A percentile compares a stretch with the other conserved stretches of the same genome.
phyloP scores from a whole-genome alignment of 2,113 vertebrate species.

The Lontra canadensis region DNA sequence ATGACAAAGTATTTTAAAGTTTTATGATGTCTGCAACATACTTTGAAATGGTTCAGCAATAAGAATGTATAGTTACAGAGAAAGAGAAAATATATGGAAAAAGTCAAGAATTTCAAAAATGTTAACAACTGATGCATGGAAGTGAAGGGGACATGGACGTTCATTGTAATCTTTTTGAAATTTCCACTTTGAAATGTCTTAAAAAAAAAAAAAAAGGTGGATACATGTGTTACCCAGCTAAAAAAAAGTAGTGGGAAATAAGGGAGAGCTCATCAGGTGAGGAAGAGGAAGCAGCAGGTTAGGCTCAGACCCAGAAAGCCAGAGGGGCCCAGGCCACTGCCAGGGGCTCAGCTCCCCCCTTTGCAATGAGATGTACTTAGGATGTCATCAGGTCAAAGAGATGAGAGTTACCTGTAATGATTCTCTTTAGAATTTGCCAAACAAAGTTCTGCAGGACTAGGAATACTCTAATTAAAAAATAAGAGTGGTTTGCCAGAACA shows the following conservation, averaged over 20 bases:
- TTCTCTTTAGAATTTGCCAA: slow-evolving; percentile 62
- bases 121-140: neutral
- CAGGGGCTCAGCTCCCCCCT: neutral
- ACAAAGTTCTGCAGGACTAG: slow-evolving; percentile 33
- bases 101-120: neutral
- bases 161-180: neutral
- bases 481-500: neutral
- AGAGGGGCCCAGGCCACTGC: neutral
- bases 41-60: slow-evolving; percentile 2
- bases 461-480: slow-evolving; percentile 43
- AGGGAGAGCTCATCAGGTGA: neutral
- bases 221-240: neutral
- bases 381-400: neutral
- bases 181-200: neutral
- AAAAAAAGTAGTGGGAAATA: neutral
- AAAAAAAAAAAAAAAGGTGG: neutral
- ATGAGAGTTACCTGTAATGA: neutral
- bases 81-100: neutral
- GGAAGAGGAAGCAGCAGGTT: neutral
- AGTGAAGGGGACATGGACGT: neutral
- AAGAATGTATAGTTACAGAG: neutral
- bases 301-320: neutral
- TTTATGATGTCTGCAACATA: neutral
- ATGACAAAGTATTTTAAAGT: neutral
- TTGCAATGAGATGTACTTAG: neutral